Percentiles rank a stretch among this genome's conserved stretches.
phyloP scores from a whole-genome alignment of 2,888 invertebrate genomes.

The Cataglyphis altisquamis region DNA sequence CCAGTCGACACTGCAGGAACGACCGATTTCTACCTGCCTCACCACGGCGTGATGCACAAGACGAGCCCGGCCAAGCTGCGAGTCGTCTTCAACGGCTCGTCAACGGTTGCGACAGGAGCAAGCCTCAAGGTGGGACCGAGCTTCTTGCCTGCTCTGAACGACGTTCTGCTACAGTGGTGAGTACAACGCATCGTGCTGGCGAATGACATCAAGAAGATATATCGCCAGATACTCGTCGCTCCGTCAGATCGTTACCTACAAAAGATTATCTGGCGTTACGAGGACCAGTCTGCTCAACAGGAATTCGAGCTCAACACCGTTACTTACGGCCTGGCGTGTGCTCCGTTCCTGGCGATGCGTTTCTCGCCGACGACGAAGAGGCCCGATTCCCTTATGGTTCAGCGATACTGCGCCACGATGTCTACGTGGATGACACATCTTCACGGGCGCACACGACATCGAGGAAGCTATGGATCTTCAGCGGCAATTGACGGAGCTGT shows the following conservation, averaged over 20 bases:
- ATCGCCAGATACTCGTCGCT: background rate
- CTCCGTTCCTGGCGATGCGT: background rate
- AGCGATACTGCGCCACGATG: background rate
- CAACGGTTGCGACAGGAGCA: background rate
- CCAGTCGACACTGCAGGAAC: too few species aligned
- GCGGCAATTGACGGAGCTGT: background rate
- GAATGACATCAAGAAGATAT: background rate
- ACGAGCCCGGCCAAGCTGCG: background rate
- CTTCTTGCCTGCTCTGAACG: accelerated
- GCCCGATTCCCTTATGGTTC: accelerated
- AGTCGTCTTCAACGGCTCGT: background rate
- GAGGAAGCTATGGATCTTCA: accelerated
- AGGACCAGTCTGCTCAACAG: too few species aligned
- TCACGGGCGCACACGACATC: background rate
- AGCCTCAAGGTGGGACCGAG: background rate
- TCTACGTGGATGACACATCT: background rate
- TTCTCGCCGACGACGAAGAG: background rate
- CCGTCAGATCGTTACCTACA: background rate
- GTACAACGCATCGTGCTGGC: background rate
- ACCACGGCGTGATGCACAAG: background rate
- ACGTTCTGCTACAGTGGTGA: background rate
- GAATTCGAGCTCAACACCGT: background rate
- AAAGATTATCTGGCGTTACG: background rate
- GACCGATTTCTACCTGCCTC: background rate
- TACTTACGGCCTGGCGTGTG: background rate